Evolutionary conservation across 2,888 invertebrate genomes (phyloP), one percentile per base, ranked within the genome.

Genomic region (Drosophila mulleri): DNA sequence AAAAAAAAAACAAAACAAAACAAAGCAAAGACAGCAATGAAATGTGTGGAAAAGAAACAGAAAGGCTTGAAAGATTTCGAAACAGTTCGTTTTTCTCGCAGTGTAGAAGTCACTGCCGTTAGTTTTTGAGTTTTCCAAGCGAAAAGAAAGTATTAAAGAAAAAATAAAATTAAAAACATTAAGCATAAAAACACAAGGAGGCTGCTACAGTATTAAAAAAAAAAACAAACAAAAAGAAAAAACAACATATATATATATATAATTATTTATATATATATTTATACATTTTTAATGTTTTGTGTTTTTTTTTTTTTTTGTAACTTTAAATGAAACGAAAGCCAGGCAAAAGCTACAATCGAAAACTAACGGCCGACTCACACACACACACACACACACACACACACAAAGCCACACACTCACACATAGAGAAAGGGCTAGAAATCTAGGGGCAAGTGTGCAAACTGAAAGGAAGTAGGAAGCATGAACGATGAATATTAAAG

Each of bases 181-280:
- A 70, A 64, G 35, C 62, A 77, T 63, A 73, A 72, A 83, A 72
- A 84, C 67, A 78, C 63, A 90, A 81, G 89, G 91, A 90, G 91
- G 91, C 91, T 91, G 90, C 91, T 87, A 90, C 91, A 90, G 91
- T 90, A 90, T 91, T 90, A 90, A 73, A 80, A 77, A 71, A 56
- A 26, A 61, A 72, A 78, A 69, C 58, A 66, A 72, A 78, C 66
- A 60, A 66, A 72, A 65, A 72, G 66, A 70, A 68, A 57, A 16
- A 53, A 72, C 59, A 65, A 69, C 41, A 72, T 53, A 67, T 50
- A 52, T 57, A 66, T 60, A 64, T 48, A 64, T 60, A 62, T 56
- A 42, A 56, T 42, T 52, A 60, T 67, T 20, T 60, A 67, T 42
- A 66, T 59, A 37, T 67, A 67, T 71, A 63, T 68, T 61, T 67